phyloP scores from a whole-genome alignment of 2,113 vertebrate genomes.

The Engraulis encrasicolus region DNA sequence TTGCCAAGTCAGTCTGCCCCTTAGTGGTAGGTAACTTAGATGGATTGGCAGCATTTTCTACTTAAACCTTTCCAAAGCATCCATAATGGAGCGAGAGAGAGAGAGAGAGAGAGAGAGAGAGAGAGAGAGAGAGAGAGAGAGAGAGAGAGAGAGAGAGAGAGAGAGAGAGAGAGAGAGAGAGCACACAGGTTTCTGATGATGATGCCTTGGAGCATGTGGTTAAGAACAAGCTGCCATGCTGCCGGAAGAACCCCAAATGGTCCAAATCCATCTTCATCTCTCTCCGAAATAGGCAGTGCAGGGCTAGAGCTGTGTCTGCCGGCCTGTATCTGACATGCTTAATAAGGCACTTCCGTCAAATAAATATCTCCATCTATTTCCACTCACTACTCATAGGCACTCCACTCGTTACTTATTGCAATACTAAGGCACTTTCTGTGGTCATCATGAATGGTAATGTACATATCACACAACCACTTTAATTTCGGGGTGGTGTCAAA shows the following conservation, averaged over 20 bases:
- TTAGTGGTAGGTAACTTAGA: neutral
- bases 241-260: neutral
- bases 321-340: neutral
- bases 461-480: no score
- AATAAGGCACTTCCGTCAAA: neutral
- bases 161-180: neutral
- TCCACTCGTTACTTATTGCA: no score
- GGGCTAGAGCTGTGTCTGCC: no score
- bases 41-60: neutral
- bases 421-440: no score
- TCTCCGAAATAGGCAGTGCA: neutral
- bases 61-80: neutral
- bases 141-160: neutral
- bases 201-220: conserved; percentile 4
- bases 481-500: no score
- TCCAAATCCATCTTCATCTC: conserved; percentile 8
- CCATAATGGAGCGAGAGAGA: neutral
- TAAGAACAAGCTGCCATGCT: no score
- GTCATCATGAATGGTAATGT: no score
- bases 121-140: neutral
- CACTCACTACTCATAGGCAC: no score
- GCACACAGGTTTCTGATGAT: no score
- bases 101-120: neutral
- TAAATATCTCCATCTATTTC: neutral
- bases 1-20: neutral